These are phyloP conservation scores for Lasiurus borealis DNA, from an alignment of 2,113 vertebrate genomes.

Conservation along the genomic window DNA sequence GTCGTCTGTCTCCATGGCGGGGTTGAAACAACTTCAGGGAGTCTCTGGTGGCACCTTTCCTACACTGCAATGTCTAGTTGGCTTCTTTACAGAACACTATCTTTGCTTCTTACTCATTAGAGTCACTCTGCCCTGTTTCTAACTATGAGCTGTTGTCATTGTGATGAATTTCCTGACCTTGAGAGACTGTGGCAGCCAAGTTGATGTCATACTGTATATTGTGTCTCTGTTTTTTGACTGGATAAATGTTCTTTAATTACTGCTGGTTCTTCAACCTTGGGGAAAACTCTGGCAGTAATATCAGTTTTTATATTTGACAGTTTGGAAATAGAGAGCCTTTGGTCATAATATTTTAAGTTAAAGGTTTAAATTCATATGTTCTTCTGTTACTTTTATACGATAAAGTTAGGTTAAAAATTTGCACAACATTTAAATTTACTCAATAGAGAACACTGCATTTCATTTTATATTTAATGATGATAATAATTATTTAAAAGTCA, in stretches of 20 bases:
- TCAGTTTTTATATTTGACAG: constrained; percentile 67
- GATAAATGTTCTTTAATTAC: constrained; percentile 76
- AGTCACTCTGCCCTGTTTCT: constrained; percentile 4
- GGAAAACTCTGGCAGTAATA: constrained; percentile 53
- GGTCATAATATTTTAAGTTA: constrained; percentile 38
- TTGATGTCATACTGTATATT: constrained; percentile 68
- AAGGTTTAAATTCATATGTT: not conserved
- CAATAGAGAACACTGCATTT: not conserved
- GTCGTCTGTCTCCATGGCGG: not conserved
- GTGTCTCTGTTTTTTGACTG: constrained; percentile 64
- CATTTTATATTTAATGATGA: not conserved
- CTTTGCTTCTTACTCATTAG: constrained; percentile 53
- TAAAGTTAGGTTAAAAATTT: not conserved
- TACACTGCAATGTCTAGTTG: not conserved
- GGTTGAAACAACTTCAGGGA: not conserved
- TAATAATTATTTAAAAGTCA: constrained; percentile 2
- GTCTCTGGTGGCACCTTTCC: not conserved
- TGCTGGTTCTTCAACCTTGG: constrained; percentile 53
- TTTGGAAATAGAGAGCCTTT: constrained; percentile 60
- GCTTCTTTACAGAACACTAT: constrained; percentile 43
- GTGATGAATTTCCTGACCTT: constrained; percentile 75
- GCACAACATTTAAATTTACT: not conserved
- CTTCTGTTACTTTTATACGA: constrained; percentile 32
- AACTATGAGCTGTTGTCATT: constrained; percentile 54
- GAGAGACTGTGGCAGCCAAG: constrained; percentile 53